A percentile compares a stretch with the other conserved stretches of the same genome.
phyloP scores from a whole-genome alignment of 1,140 invertebrate genomes.

The Babylonia areolata region DNA sequence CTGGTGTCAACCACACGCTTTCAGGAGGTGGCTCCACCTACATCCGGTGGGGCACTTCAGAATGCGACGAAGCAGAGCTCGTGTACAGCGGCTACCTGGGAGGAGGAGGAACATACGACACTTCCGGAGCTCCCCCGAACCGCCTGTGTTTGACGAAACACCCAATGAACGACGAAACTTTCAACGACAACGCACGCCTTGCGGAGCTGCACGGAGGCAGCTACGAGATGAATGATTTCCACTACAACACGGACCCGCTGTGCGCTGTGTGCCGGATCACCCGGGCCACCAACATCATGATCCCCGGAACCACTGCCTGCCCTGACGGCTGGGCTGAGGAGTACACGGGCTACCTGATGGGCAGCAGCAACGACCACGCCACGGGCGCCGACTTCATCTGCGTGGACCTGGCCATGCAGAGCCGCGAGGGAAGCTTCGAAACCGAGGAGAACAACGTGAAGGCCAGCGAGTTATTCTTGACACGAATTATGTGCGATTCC shows the following conservation, averaged over 20 bases:
- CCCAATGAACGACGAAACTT: background rate
- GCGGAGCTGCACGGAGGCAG: background rate
- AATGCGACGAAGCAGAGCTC: background rate
- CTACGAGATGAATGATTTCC: background rate
- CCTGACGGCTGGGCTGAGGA: constrained; percentile 51
- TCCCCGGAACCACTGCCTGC: constrained; percentile 53
- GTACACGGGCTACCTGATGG: constrained; percentile 54
- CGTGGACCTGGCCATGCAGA: constrained; percentile 37
- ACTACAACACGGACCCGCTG: constrained; percentile 33
- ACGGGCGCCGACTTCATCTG: constrained; percentile 40
- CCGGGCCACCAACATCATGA: constrained; percentile 45
- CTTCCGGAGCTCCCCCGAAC: background rate
- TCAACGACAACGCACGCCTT: background rate
- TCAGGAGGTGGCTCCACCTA: too few relatives aligned
- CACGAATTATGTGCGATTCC: background rate
- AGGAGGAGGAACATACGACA: background rate
- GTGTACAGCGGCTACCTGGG: background rate
- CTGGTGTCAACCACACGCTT: background rate
- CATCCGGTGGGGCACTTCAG: background rate
- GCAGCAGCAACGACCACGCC: constrained; percentile 27
- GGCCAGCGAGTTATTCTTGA: background rate
- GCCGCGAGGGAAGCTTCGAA: background rate
- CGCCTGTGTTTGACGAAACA: background rate
- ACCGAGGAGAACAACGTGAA: background rate
- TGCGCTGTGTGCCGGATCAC: constrained; percentile 46